Evolutionary conservation across 2,113 vertebrate genomes (phyloP), one percentile per base, ranked within the genome.

Genomic region (Istiophorus platypterus): DNA sequence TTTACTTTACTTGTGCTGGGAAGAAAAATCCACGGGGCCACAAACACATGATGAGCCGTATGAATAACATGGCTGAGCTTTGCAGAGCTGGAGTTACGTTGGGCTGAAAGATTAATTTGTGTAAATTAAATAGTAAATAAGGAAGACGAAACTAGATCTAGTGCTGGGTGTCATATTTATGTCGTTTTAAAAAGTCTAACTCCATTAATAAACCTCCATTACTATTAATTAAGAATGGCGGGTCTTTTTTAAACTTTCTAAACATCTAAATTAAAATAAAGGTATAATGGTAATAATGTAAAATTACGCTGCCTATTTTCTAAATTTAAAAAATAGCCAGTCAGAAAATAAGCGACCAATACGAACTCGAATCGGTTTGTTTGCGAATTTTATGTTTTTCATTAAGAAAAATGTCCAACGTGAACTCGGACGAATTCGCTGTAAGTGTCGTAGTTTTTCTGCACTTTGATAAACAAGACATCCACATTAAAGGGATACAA

Each of bases 1-100:
- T 74, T 76, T 27, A 26, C 66, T 11, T 41, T 61, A 31, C 56
- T 63, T 22, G 29, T 45, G 42, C 31, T 22, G 71, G 34, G 49
- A 14, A 26, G 12, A 29, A 24, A 39, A 37, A 70, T 57, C 39
- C 59, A 34, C 59, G 20, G 61, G 41, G 41, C 9, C 27, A 26
- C 27, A 4, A 39, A n/a, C 34, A 42, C 1, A 13, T 5, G n/a
- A 18, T 3, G 37, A n/a, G 22, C 17, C 47, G 14, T 2, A 17
- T 47, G 17, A 24, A 22, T 2, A 34, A 51, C 34, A 2, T 7
- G 13, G 14, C 56, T 20, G 10, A 9, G 4, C 12, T 42, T 31
- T 63, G 7, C 10, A 56, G 15, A 39, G 61, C 1, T 20, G 27
- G 7, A 10, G 70, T 76, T 37, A 27, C 52, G 15, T 51, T 47